phyloP scores from a whole-genome alignment of 2,113 vertebrate genomes.

The Fregetta grallaria region DNA sequence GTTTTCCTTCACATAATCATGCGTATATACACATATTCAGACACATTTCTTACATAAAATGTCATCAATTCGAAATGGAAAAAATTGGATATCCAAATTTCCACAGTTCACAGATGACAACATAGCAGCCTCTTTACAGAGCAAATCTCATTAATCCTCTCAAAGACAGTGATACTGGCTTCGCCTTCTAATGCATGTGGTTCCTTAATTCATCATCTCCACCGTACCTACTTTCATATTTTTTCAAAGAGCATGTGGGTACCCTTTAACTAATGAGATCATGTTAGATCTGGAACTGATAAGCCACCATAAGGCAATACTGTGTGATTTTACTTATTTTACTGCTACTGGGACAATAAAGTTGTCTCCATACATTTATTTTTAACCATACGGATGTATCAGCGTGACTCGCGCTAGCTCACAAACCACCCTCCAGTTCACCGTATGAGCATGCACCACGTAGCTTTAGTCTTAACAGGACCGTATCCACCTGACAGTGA shows the following conservation, averaged over 20 bases:
- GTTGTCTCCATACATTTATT: neutral
- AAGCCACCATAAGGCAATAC: neutral
- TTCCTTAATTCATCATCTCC: neutral
- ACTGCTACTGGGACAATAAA: neutral
- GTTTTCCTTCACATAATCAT: neutral
- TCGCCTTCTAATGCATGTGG: rapidly evolving
- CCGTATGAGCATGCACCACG: rapidly evolving
- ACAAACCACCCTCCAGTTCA: neutral
- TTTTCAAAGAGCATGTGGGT: neutral
- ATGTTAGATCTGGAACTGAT: neutral
- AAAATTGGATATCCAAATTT: neutral
- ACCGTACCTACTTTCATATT: neutral
- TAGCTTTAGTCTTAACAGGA: neutral
- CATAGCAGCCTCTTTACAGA: neutral
- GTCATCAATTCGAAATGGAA: neutral
- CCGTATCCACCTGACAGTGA: no score
- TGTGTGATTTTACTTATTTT: neutral
- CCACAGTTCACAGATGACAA: neutral
- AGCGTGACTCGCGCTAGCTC: neutral
- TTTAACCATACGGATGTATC: neutral
- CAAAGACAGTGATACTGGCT: neutral
- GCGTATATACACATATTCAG: neutral
- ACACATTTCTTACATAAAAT: neutral
- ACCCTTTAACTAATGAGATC: neutral
- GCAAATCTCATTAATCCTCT: neutral